These are phyloP conservation scores for Hemithea aestivaria DNA, from an alignment of 2,888 invertebrate genomes.

Conservation along the genomic window DNA sequence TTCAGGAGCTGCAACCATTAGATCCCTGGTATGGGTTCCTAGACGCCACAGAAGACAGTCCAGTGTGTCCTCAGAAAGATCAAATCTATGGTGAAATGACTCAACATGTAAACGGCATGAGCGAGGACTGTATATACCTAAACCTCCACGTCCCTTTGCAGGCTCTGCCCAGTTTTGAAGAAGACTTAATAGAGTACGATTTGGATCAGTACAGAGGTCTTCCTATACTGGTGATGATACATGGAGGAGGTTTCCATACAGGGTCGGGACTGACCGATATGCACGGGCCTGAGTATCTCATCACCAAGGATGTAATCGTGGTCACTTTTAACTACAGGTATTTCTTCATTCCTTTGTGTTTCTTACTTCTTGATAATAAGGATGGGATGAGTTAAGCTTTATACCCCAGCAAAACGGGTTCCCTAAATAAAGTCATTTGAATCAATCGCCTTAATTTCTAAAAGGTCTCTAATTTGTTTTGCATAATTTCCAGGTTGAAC, in stretches of 20 bases:
- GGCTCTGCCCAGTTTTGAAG: background rate
- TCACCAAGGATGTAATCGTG: conserved; percentile 39
- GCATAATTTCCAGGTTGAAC: conserved; percentile 24
- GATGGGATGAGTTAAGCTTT: too few relatives aligned
- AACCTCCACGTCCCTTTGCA: conserved; percentile 36
- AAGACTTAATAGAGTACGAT: too few relatives aligned
- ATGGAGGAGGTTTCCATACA: conserved; percentile 20
- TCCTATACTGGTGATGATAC: conserved; percentile 21
- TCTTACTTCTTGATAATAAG: too few relatives aligned
- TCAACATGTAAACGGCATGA: conserved; percentile 25
- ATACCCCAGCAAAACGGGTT: too few relatives aligned
- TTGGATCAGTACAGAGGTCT: too few relatives aligned
- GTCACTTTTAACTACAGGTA: conserved; percentile 52
- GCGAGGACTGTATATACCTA: conserved; percentile 41
- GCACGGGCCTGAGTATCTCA: conserved; percentile 29
- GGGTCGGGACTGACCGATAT: conserved; percentile 19
- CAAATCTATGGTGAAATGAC: conserved; percentile 32
- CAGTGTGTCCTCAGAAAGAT: conserved; percentile 77
- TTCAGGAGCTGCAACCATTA: conserved; percentile 30
- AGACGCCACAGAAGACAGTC: conserved; percentile 68
- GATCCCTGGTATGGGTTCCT: conserved; percentile 65
- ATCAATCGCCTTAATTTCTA: too few relatives aligned
- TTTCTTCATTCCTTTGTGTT: too few relatives aligned
- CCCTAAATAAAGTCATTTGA: too few relatives aligned
- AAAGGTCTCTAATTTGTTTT: too few relatives aligned